Conservation (phyloP, 2,888 invertebrate species). For the Scaptomyza tumidula region DNA sequence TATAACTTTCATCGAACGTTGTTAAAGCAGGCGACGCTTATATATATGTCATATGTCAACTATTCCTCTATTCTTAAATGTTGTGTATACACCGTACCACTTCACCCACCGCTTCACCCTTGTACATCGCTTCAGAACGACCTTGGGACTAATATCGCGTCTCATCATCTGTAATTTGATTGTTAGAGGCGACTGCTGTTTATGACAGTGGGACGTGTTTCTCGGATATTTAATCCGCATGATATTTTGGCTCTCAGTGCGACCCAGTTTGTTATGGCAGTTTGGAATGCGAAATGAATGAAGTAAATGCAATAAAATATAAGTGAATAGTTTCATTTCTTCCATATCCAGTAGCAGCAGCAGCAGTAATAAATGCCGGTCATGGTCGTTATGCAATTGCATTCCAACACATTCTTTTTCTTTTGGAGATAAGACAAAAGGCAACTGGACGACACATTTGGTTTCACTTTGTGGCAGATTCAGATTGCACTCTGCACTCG, state of each 20-base stretch:
- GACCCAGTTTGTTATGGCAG: not conserved
- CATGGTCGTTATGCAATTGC: constrained; percentile 22
- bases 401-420: constrained; percentile 13
- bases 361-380: no score
- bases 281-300: constrained; percentile 27
- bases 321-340: constrained; percentile 34
- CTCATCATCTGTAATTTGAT: constrained; percentile 39
- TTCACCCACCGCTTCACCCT: no score
- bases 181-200: constrained; percentile 52
- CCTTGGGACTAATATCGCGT: not conserved
- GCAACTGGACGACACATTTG: not conserved
- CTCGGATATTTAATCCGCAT: not conserved
- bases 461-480: not conserved
- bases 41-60: no score
- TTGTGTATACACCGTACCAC: no score
- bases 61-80: no score
- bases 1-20: no score
- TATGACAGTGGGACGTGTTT: constrained; percentile 38
- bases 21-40: no score
- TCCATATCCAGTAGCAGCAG: not conserved
- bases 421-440: not conserved
- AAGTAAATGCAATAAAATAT: constrained; percentile 36
- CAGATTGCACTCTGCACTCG: not conserved
- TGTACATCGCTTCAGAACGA: not conserved
- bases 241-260: not conserved